Evolutionary conservation across 2,888 invertebrate genomes (phyloP).

Genomic region (Himalopsyche japonica): DNA sequence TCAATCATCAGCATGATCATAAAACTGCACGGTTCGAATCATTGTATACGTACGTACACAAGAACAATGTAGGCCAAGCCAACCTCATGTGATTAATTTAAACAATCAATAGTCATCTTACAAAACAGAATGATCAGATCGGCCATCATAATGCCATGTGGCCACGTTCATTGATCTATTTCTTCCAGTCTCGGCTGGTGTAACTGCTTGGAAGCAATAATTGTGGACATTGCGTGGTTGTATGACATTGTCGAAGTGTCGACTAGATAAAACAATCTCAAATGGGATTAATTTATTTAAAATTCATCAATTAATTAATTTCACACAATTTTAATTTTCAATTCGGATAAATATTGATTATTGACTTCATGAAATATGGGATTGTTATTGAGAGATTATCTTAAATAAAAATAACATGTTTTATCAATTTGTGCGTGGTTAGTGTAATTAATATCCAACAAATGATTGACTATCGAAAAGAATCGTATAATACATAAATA

Average conservation of each 20-base stretch:
- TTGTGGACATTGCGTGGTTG: background rate
- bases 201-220: background rate
- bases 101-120: background rate
- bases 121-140: background rate
- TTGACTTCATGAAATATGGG: too few relatives aligned
- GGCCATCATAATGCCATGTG: background rate
- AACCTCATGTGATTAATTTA: background rate
- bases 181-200: background rate
- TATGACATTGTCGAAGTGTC: background rate
- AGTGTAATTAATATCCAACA: too few relatives aligned
- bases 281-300: background rate
- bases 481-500: too few relatives aligned
- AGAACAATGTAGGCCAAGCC: background rate
- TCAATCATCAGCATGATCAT: background rate
- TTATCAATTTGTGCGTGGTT: too few relatives aligned
- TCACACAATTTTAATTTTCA: background rate
- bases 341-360: background rate
- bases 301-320: background rate
- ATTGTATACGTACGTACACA: background rate
- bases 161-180: background rate
- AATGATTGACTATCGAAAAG: too few relatives aligned
- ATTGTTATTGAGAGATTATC: too few relatives aligned
- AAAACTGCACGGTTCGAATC: background rate
- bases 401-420: too few relatives aligned
- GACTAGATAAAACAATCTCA: background rate